These are phyloP conservation scores for Neoarius graeffei DNA, from an alignment of 2,113 vertebrate genomes.

Conservation along the genomic window DNA sequence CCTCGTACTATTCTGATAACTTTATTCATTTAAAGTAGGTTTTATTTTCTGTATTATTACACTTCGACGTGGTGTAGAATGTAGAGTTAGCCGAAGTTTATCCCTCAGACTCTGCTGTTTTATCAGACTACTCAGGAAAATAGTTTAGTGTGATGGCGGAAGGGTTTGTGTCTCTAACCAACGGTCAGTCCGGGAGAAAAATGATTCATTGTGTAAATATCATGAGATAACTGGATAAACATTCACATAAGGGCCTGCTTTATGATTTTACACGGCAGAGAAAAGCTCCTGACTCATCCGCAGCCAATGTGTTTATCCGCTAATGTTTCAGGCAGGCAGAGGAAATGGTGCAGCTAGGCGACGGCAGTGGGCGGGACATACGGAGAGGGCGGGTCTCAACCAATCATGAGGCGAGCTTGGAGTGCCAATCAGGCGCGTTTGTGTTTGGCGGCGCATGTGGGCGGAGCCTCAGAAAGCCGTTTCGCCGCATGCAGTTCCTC, in stretches of 20 bases:
- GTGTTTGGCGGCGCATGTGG: constrained; percentile 13
- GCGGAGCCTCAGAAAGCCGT: constrained; percentile 13
- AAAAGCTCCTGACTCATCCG: constrained; percentile 8
- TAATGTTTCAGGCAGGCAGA: not conserved
- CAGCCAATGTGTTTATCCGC: not conserved
- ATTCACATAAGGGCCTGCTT: not conserved
- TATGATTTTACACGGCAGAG: not conserved
- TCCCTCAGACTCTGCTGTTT: not conserved
- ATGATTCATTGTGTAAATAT: not conserved
- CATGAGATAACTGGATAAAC: constrained; percentile 6
- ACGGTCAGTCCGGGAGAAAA: not conserved
- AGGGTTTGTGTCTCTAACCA: too few relatives aligned
- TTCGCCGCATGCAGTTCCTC: constrained; percentile 32
- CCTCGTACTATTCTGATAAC: not conserved
- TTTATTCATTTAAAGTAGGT: not conserved
- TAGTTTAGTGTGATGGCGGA: not conserved
- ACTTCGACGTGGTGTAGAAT: not conserved
- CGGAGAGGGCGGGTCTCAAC: not conserved
- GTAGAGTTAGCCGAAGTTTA: too few relatives aligned
- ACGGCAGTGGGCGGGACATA: not conserved
- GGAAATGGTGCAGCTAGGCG: constrained; percentile 33
- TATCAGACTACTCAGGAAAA: not conserved
- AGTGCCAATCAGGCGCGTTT: not conserved
- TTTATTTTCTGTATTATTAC: too few relatives aligned
- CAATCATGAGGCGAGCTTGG: not conserved